These are phyloP conservation scores for Otocyon megalotis DNA, from an alignment of 2,113 vertebrate species.

Conservation along the genomic window DNA sequence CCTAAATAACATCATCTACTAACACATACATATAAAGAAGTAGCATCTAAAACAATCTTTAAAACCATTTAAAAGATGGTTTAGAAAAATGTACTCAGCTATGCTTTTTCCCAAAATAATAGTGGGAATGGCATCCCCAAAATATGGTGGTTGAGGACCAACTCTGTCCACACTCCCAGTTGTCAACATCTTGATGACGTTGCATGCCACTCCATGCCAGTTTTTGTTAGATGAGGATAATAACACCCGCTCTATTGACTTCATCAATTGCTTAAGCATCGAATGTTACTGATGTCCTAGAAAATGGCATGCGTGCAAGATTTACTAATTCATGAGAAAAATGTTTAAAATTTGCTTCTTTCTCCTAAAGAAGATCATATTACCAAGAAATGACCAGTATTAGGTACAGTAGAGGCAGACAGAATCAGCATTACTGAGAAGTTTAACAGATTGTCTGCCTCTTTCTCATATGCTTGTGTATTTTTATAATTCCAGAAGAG, in stretches of 20 bases:
- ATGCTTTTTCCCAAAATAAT: background rate
- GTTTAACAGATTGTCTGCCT: background rate
- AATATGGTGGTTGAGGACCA: background rate
- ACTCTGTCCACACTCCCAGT: no score
- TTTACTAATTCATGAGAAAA: background rate
- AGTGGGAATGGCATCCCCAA: background rate
- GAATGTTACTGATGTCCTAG: background rate
- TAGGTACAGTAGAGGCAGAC: background rate
- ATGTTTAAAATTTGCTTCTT: background rate
- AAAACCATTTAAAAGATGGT: background rate
- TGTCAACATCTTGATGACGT: no score
- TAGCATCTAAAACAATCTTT: background rate
- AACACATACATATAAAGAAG: slow-evolving; percentile 3
- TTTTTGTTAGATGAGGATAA: slow-evolving; percentile 21
- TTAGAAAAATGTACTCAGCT: background rate
- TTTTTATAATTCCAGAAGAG: background rate
- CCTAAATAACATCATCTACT: background rate
- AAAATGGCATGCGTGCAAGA: background rate
- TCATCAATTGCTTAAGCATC: background rate
- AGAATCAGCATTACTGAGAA: background rate
- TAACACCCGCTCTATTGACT: background rate
- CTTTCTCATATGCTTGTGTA: background rate
- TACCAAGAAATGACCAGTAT: background rate
- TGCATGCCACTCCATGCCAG: background rate
- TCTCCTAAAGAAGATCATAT: background rate